Evolutionary conservation across 1,140 invertebrate genomes (phyloP).

Genomic region (Frieseomelitta varia): DNA sequence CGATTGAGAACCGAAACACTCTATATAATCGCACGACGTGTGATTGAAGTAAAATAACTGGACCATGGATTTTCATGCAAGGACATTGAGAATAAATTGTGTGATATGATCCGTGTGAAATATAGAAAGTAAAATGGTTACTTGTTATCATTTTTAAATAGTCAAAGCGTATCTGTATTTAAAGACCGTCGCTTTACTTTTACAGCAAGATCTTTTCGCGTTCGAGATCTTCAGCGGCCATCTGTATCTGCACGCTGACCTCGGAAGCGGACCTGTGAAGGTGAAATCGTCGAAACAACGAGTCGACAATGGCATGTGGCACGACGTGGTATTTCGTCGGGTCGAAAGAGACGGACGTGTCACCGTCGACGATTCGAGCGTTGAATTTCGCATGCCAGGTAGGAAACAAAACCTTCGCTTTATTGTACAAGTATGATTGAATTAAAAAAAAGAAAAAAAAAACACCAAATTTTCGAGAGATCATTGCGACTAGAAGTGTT

Average conservation of each 20-base stretch:
- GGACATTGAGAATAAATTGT: too few species aligned
- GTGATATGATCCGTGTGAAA: too few species aligned
- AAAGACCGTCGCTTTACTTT: constrained; percentile 40
- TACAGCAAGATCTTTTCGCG: constrained; percentile 94
- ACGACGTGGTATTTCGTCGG: constrained; percentile 91
- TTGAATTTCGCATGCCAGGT: constrained; percentile 95
- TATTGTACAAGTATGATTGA: too few species aligned
- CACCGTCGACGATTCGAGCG: constrained; percentile 93
- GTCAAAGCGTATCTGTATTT: not conserved
- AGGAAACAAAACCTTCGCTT: constrained; percentile 56
- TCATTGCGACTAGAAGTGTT: too few species aligned
- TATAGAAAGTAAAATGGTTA: too few species aligned
- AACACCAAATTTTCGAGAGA: too few species aligned
- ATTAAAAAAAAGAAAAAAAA: too few species aligned
- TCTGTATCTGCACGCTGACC: constrained; percentile 94
- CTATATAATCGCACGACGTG: too few species aligned
- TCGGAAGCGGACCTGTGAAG: constrained; percentile 94
- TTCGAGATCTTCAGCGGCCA: constrained; percentile 97
- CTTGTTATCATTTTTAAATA: too few species aligned
- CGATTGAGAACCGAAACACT: too few species aligned
- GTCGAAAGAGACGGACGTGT: constrained; percentile 92
- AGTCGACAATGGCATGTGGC: constrained; percentile 96
- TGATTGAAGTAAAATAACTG: too few species aligned
- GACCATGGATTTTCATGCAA: too few species aligned
- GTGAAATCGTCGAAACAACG: constrained; percentile 90